Percentiles rank a stretch among this genome's conserved stretches.
Conservation (phyloP, 2,797 vertebrate species). For the Spondyliosoma cantharus region DNA sequence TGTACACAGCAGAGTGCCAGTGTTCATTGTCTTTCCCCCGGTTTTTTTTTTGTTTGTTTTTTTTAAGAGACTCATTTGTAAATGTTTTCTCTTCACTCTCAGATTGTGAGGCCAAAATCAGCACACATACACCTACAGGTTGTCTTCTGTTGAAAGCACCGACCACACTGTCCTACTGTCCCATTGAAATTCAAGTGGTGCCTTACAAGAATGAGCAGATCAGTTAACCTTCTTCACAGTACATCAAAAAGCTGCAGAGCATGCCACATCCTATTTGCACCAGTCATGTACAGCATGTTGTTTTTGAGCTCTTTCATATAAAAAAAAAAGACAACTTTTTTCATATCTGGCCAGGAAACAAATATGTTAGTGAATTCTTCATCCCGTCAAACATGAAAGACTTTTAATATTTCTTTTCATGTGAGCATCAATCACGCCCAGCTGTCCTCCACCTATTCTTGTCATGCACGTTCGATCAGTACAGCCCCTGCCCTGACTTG, state of each 20-base stretch:
- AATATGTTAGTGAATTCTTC: slow-evolving; percentile 21
- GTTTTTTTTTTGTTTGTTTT: slow-evolving; percentile 16
- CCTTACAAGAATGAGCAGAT: slow-evolving; percentile 68
- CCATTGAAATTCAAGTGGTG: slow-evolving; percentile 69
- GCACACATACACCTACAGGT: not conserved
- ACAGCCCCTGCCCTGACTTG: slow-evolving; percentile 45
- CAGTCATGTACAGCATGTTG: slow-evolving; percentile 19
- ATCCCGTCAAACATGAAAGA: slow-evolving; percentile 21
- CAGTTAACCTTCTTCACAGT: slow-evolving; percentile 26
- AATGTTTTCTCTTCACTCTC: slow-evolving; percentile 37
- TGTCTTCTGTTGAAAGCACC: slow-evolving; percentile 33
- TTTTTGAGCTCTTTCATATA: slow-evolving; percentile 20
- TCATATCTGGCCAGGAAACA: not conserved
- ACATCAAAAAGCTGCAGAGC: slow-evolving; percentile 10
- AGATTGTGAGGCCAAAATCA: slow-evolving; percentile 51
- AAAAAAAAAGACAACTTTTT: not conserved
- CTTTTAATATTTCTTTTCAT: not conserved
- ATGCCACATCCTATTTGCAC: slow-evolving; percentile 15
- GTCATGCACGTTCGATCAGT: slow-evolving; percentile 65
- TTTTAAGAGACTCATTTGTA: slow-evolving; percentile 45
- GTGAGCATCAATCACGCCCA: slow-evolving; percentile 28
- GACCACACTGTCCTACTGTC: slow-evolving; percentile 23
- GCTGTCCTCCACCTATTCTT: slow-evolving; percentile 43
- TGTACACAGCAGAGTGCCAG: slow-evolving; percentile 66
- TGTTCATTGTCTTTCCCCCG: slow-evolving; percentile 50